Evolutionary conservation across 1,140 invertebrate species (phyloP).

Genomic region (Camponotus floridanus): DNA sequence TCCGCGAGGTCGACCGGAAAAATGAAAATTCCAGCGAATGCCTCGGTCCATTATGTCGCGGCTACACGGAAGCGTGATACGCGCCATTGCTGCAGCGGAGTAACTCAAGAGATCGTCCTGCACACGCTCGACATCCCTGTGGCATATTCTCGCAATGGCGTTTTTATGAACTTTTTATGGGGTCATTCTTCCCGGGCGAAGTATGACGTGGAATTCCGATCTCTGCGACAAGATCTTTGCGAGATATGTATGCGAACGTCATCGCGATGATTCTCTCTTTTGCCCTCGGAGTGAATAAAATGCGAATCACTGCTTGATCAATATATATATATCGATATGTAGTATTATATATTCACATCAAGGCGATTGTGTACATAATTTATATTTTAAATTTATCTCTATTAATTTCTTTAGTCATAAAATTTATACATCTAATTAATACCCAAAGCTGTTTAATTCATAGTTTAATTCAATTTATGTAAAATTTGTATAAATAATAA

Average conservation of each 20-base stretch:
- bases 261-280: conserved; percentile 41
- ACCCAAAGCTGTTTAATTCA: neutral
- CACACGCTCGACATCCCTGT: conserved; percentile 53
- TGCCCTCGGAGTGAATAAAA: neutral
- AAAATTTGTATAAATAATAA: conserved; percentile 16
- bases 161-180: conserved; percentile 79
- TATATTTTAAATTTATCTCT: neutral
- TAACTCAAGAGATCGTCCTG: conserved; percentile 70
- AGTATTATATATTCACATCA: neutral
- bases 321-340: neutral
- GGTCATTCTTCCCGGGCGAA: conserved; percentile 74
- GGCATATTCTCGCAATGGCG: conserved; percentile 66
- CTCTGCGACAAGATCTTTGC: conserved; percentile 37
- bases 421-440: conserved; percentile 21
- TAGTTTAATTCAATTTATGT: neutral
- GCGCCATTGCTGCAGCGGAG: conserved; percentile 42
- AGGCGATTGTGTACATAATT: neutral
- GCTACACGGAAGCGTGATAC: conserved; percentile 70
- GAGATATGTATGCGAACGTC: conserved; percentile 36
- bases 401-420: conserved; percentile 6
- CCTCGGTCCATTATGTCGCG: conserved; percentile 77
- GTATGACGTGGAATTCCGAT: conserved; percentile 67
- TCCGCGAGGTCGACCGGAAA: conserved; percentile 80
- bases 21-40: conserved; percentile 80
- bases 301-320: neutral